These are phyloP conservation scores for Galeopterus variegatus DNA, from an alignment of 2,113 vertebrate genomes.

Conservation along the genomic window DNA sequence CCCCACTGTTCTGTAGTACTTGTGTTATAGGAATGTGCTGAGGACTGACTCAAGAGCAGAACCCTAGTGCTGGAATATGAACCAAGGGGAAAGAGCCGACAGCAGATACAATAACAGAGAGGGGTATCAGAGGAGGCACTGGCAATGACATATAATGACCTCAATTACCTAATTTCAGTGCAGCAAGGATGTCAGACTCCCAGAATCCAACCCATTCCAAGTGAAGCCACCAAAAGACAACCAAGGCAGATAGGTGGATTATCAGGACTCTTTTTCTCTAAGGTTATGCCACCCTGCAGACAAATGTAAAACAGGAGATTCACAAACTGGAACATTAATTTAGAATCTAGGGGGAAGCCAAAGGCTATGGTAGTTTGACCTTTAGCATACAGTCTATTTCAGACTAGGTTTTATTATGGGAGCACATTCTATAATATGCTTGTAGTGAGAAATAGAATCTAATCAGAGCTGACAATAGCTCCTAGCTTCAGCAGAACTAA, in stretches of 20 bases:
- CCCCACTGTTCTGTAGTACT: neutral
- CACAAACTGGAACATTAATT: conserved; percentile 20
- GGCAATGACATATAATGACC: neutral
- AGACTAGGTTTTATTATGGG: conserved; percentile 66
- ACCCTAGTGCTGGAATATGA: neutral
- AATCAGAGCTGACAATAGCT: conserved; percentile 61
- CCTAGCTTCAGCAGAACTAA: conserved; percentile 9
- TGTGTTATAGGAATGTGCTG: neutral
- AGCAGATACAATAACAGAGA: neutral
- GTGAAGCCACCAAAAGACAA: neutral
- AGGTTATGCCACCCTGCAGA: neutral
- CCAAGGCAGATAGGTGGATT: neutral
- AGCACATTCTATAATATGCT: neutral
- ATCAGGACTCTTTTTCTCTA: neutral
- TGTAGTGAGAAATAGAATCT: conserved; percentile 40
- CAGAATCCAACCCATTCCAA: neutral
- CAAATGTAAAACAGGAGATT: conserved; percentile 15
- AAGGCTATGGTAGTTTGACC: conserved; percentile 57
- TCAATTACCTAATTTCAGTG: neutral
- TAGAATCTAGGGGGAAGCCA: conserved; percentile 44
- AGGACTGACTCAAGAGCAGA: neutral
- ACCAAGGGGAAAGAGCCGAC: neutral
- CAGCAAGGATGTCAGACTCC: neutral
- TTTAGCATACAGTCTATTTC: conserved; percentile 66
- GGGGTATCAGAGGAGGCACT: neutral